phyloP scores from a whole-genome alignment of 2,888 invertebrate species.

The Euplagia quadripunctaria region DNA sequence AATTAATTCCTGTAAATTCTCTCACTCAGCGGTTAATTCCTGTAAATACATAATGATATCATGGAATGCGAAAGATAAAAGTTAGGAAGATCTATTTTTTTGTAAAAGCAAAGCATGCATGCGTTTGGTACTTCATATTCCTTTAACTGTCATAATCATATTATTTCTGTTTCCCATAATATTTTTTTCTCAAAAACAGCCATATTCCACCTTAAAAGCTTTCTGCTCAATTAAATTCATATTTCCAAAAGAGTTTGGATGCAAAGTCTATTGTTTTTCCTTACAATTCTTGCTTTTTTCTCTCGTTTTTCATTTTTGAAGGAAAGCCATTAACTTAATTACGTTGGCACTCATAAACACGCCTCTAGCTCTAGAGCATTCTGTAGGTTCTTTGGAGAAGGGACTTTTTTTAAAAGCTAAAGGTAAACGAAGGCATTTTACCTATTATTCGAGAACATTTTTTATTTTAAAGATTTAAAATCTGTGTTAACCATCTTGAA shows the following conservation, averaged over 20 bases:
- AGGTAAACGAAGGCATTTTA: constrained; percentile 33
- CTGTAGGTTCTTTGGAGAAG: constrained; percentile 29
- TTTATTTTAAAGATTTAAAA: constrained; percentile 38
- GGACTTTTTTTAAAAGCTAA: constrained; percentile 42
- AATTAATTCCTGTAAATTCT: no score
- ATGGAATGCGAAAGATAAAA: no score
- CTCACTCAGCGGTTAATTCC: no score
- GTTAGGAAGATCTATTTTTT: no score
- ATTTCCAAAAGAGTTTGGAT: constrained; percentile 8
- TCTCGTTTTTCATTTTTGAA: constrained; percentile 39
- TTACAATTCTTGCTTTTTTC: constrained; percentile 36
- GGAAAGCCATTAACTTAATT: constrained; percentile 54
- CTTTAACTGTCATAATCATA: neutral
- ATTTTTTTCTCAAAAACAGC: neutral
- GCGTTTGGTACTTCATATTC: no score
- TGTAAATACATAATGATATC: no score
- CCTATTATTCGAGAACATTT: constrained; percentile 27
- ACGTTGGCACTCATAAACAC: constrained; percentile 51
- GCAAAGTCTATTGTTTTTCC: constrained; percentile 37
- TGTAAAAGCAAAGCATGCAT: no score
- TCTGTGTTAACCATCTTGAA: constrained; percentile 19
- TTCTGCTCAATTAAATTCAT: neutral
- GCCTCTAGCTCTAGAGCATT: constrained; percentile 48
- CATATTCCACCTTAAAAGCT: neutral
- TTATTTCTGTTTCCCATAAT: neutral